Conservation (phyloP, 2,113 vertebrate genomes). For the Syngnathus scovelli region DNA sequence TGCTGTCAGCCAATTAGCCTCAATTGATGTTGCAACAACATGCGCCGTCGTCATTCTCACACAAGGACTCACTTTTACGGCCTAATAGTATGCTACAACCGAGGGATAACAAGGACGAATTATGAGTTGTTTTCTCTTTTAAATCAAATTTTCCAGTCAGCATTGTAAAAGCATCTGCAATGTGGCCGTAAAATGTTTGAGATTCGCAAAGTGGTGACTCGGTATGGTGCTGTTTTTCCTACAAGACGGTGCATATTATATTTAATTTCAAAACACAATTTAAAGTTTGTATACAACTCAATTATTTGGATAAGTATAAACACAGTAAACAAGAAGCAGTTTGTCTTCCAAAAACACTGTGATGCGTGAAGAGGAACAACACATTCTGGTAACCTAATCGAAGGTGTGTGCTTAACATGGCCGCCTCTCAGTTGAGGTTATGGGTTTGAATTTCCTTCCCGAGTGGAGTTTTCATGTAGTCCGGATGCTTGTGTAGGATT, state of each 20-base stretch:
- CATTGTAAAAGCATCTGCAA: background rate
- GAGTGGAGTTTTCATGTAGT: too few relatives aligned
- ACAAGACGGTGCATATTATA: too few relatives aligned
- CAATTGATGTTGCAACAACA: conserved; percentile 6
- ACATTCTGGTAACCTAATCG: too few relatives aligned
- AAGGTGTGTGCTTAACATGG: too few relatives aligned
- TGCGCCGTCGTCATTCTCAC: background rate
- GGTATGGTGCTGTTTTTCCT: background rate
- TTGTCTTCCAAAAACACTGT: too few relatives aligned
- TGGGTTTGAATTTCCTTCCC: too few relatives aligned
- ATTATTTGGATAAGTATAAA: too few relatives aligned
- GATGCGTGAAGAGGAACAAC: too few relatives aligned
- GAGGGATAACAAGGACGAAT: conserved; percentile 7
- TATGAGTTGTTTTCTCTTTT: background rate
- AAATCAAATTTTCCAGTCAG: background rate
- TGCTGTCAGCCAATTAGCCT: conserved; percentile 9
- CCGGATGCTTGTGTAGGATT: too few relatives aligned
- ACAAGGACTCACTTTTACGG: background rate
- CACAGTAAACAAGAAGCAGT: too few relatives aligned
- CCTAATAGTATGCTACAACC: background rate
- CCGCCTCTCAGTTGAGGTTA: too few relatives aligned
- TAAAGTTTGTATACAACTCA: background rate
- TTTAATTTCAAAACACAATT: background rate
- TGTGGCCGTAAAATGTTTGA: background rate
- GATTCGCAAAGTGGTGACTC: background rate